phyloP scores from a whole-genome alignment of 2,888 invertebrate genomes.

The Brachyptera risi region DNA sequence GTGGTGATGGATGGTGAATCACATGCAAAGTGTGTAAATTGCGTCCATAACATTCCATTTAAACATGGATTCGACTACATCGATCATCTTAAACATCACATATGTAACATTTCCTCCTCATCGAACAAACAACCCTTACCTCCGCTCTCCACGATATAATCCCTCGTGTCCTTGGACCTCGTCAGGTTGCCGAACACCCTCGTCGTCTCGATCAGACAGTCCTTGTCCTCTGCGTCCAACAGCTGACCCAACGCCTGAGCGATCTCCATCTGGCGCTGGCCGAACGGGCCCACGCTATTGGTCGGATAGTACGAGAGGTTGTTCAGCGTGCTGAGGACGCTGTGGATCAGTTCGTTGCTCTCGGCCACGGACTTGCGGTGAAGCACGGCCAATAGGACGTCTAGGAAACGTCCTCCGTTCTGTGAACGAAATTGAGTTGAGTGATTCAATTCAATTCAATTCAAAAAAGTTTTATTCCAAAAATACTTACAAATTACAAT shows the following conservation, averaged over 20 bases:
- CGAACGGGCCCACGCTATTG: conserved; percentile 47
- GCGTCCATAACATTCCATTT: too few species aligned
- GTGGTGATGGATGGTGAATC: too few species aligned
- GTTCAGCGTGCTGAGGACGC: conserved; percentile 76
- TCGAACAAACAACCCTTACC: conserved; percentile 43
- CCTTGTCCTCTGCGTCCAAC: conserved; percentile 46
- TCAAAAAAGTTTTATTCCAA: too few species aligned
- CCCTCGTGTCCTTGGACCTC: conserved; percentile 60
- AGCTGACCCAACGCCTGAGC: conserved; percentile 48
- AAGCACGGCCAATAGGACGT: conserved; percentile 42
- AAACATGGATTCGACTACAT: too few species aligned
- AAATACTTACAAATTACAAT: too few species aligned
- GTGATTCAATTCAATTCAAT: too few species aligned
- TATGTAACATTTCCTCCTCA: too few species aligned
- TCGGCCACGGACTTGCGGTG: conserved; percentile 45
- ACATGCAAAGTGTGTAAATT: too few species aligned
- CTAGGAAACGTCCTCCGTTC: conserved; percentile 36
- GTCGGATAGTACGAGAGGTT: conserved; percentile 75
- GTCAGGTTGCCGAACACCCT: conserved; percentile 81
- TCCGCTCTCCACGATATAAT: conserved; percentile 62
- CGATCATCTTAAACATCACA: too few species aligned
- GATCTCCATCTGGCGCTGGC: conserved; percentile 48
- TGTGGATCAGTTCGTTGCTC: conserved; percentile 70
- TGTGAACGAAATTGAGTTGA: conserved; percentile 5
- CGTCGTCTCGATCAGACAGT: conserved; percentile 63